Conservation (phyloP, 2,888 invertebrate genomes). For the Cylloceria caligata region DNA sequence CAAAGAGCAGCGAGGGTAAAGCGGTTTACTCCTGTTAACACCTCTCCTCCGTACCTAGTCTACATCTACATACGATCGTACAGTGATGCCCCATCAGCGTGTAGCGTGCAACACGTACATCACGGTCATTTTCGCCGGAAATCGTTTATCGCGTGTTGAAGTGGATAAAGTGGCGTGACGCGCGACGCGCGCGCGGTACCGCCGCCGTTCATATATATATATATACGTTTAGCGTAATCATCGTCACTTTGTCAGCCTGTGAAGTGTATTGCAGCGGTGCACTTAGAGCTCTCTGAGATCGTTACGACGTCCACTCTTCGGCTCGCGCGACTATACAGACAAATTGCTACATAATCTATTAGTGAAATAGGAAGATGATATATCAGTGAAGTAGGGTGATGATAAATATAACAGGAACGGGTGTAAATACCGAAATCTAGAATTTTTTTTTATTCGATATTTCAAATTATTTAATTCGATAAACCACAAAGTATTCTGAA, state of each 20-base stretch:
- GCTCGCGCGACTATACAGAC: slow-evolving; percentile 58
- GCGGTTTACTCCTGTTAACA: slow-evolving; percentile 30
- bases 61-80: slow-evolving; percentile 7
- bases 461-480: background rate
- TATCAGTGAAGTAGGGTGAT: no score
- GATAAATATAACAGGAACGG: background rate
- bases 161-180: slow-evolving; percentile 83
- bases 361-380: slow-evolving; percentile 7
- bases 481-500: background rate
- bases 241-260: slow-evolving; percentile 75
- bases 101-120: slow-evolving; percentile 27
- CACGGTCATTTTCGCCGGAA: slow-evolving; percentile 82
- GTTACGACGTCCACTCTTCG: slow-evolving; percentile 58
- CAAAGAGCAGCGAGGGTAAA: slow-evolving; percentile 29
- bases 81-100: background rate
- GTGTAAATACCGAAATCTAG: background rate
- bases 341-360: slow-evolving; percentile 10
- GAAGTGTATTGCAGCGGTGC: slow-evolving; percentile 72
- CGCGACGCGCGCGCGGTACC: slow-evolving; percentile 82
- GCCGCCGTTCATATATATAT: slow-evolving; percentile 66
- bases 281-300: slow-evolving; percentile 69
- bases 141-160: slow-evolving; percentile 82
- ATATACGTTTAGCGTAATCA: slow-evolving; percentile 81
- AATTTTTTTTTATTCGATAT: background rate
- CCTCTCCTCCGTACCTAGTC: slow-evolving; percentile 35